A percentile compares a stretch with the other conserved stretches of the same genome.
Evolutionary conservation across 1,140 invertebrate genomes (phyloP).

Genomic region (Drosophila mayri): DNA sequence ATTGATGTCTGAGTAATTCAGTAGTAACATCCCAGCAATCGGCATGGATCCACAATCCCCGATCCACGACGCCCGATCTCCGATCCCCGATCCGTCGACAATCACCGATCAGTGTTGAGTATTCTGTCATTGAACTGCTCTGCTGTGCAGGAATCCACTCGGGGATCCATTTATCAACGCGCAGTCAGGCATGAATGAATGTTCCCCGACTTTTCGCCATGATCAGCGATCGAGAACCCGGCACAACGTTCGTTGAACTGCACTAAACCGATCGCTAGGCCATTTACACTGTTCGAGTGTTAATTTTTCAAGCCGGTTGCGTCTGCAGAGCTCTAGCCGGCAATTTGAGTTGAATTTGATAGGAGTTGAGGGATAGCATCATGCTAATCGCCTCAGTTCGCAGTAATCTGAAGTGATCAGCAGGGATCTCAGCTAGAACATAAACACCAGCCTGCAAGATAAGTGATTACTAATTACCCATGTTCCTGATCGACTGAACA

Average conservation of each 20-base stretch:
- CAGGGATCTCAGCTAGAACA: slow-evolving; percentile 10
- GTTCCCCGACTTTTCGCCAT: slow-evolving; percentile 22
- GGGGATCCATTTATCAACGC: slow-evolving; percentile 48
- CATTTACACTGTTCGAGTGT: slow-evolving; percentile 48
- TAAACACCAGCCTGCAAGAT: slow-evolving; percentile 25
- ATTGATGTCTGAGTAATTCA: slow-evolving; percentile 64
- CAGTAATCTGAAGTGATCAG: slow-evolving; percentile 17
- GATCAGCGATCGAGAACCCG: slow-evolving; percentile 34
- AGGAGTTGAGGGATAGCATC: slow-evolving; percentile 20
- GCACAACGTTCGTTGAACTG: slow-evolving; percentile 58
- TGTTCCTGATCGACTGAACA: slow-evolving; percentile 26
- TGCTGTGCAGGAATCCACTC: slow-evolving; percentile 46
- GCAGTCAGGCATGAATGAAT: slow-evolving; percentile 52
- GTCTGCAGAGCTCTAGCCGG: slow-evolving; percentile 14
- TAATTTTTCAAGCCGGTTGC: slow-evolving; percentile 56
- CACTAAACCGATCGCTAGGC: slow-evolving; percentile 38
- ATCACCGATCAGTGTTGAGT: slow-evolving; percentile 56
- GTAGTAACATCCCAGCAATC: slow-evolving; percentile 53
- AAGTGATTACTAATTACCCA: slow-evolving; percentile 30
- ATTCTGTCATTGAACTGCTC: slow-evolving; percentile 70
- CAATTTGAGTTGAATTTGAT: slow-evolving; percentile 38
- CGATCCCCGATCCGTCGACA: slow-evolving; percentile 6
- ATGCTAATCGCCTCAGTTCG: slow-evolving; percentile 34
- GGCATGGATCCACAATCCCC: slow-evolving; percentile 25
- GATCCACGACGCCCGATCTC: not conserved